Base-by-base conservation (phyloP, 2,113 vertebrate genomes). In the Oreochromis aureus region DNA sequence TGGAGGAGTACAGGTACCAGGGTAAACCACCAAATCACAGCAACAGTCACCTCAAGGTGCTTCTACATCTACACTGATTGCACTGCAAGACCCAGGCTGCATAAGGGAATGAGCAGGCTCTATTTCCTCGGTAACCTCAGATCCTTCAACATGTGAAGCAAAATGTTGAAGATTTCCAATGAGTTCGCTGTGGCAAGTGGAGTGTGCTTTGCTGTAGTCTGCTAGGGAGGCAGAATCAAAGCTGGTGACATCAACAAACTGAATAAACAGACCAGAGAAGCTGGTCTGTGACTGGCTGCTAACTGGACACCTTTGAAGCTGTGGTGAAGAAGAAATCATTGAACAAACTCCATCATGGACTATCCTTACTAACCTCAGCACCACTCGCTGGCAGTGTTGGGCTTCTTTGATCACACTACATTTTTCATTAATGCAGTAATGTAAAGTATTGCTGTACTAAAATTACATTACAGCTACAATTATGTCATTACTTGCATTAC, bases 61-160 rank as follows among this genome's bases (percentile, higher is more conserved):
- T 59, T 61, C 58, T 18, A 61, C 58, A 32, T 10, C 58, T 32
- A 34, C 30, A 61, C 18, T 2, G 30, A 61, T 18, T 61, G 8
- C 7, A 32, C 27, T 32, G 58, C 58, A 0, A 61, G 30, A 34
- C 8, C 1, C 1, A 61, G 13, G 1, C 13, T 30, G 56, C 8
- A 18, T 6, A 34, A 61, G 27, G 0, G 9, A 10, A 63, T 0
- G 9, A 34, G 30, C 16, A 56, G 58, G 58, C 16, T 61, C 30
- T 44, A 44, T 44, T 16, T 61, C 27, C 58, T 32, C 12, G 0
- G 7, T 18, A 19, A 34, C 15, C 30, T 34, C 30, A 4, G 59
- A 61, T 34, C 30, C 59, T 61, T 61, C 59, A 34, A 19, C 30
- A 6, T 1, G 30, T 61, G 59, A 32, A 19, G 59, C 9, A 61